Evolutionary conservation across 2,888 invertebrate genomes (phyloP).

Genomic region (Campoplex nolae): DNA sequence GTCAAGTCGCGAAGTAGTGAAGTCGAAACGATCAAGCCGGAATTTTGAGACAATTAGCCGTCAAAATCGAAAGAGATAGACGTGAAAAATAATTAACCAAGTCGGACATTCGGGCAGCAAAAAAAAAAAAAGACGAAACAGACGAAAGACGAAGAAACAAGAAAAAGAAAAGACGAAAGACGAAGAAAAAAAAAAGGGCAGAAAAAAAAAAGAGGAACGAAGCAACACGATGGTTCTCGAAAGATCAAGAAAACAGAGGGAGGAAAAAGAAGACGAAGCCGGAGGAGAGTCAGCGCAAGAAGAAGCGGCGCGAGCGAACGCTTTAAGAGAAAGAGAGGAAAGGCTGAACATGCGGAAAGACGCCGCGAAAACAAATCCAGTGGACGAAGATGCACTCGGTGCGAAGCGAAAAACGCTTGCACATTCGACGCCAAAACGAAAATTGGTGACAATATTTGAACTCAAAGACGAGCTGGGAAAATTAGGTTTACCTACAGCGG

Average conservation of each 20-base stretch:
- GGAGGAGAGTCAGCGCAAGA: not conserved
- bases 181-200: not conserved
- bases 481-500: too few species aligned
- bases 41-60: too few species aligned
- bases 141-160: not conserved
- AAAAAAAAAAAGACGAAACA: not conserved
- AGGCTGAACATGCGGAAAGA: conserved; percentile 3
- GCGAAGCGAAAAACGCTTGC: too few species aligned
- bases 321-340: conserved; percentile 6
- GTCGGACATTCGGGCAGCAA: not conserved
- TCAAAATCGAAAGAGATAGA: too few species aligned
- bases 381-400: too few species aligned
- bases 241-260: conserved; percentile 11
- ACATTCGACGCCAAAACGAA: too few species aligned
- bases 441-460: too few species aligned
- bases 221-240: conserved; percentile 15
- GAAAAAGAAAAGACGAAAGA: not conserved
- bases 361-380: too few species aligned
- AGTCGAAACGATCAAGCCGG: too few species aligned
- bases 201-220: not conserved
- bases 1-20: too few species aligned
- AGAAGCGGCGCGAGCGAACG: not conserved
- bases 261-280: conserved; percentile 14
- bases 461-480: too few species aligned
- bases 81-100: too few species aligned